Conservation (phyloP, 2,888 invertebrate species). For the Hedya salicella region DNA sequence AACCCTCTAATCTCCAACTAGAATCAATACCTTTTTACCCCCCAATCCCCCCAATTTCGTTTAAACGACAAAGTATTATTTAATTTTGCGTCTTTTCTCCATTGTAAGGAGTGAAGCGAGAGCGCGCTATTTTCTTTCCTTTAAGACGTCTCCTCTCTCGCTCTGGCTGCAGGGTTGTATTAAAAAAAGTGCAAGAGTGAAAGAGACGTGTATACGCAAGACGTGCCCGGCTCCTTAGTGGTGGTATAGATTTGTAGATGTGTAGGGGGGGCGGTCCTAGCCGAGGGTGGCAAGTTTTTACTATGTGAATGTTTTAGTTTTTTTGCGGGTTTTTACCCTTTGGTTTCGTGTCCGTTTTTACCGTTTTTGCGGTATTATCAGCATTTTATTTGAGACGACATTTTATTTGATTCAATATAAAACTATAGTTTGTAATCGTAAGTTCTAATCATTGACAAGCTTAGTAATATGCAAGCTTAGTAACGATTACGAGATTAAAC, state of each 20-base stretch:
- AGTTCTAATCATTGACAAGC: neutral
- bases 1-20: slow-evolving; percentile 74
- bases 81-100: slow-evolving; percentile 84
- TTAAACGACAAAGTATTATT: slow-evolving; percentile 85
- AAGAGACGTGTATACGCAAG: slow-evolving; percentile 72
- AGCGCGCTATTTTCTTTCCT: slow-evolving; percentile 64
- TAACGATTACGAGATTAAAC: too few relatives aligned
- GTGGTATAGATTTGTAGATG: slow-evolving; percentile 83
- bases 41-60: slow-evolving; percentile 75
- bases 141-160: slow-evolving; percentile 70
- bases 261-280: slow-evolving; percentile 61
- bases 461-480: too few relatives aligned
- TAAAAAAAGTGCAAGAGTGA: slow-evolving; percentile 60
- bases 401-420: neutral
- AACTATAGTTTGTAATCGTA: neutral
- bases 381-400: slow-evolving; percentile 1
- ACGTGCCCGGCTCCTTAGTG: slow-evolving; percentile 79
- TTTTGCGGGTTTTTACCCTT: slow-evolving; percentile 49
- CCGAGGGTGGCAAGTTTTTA: slow-evolving; percentile 73
- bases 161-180: slow-evolving; percentile 50
- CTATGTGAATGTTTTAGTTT: slow-evolving; percentile 69
- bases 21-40: slow-evolving; percentile 84
- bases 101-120: slow-evolving; percentile 78
- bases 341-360: slow-evolving; percentile 19
- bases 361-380: slow-evolving; percentile 1